Conservation (phyloP, 2,888 invertebrate genomes). For the Cosmorhoe ocellata region DNA sequence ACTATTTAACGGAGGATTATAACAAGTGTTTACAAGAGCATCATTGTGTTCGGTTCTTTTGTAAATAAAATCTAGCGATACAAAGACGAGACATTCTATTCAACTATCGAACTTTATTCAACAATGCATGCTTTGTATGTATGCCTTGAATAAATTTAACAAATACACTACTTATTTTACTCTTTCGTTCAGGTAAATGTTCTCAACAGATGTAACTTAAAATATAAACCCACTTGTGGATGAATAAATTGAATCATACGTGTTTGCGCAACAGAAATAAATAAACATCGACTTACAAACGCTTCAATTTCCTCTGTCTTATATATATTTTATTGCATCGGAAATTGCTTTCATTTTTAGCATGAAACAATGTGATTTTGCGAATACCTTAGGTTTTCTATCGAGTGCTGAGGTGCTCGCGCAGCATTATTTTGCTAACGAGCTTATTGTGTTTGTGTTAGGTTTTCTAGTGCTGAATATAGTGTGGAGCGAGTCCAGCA, state of each 20-base stretch:
- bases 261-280: constrained; percentile 30
- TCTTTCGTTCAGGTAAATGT: too few relatives aligned
- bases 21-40: too few relatives aligned
- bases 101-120: too few relatives aligned
- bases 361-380: constrained; percentile 47
- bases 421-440: constrained; percentile 49
- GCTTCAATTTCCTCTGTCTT: constrained; percentile 46
- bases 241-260: constrained; percentile 39
- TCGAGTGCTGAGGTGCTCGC: constrained; percentile 25
- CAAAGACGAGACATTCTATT: too few relatives aligned
- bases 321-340: constrained; percentile 45
- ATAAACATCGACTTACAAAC: constrained; percentile 36
- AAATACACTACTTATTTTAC: neutral
- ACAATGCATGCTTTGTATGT: too few relatives aligned
- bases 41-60: too few relatives aligned
- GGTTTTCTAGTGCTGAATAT: constrained; percentile 47
- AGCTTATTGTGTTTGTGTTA: constrained; percentile 48
- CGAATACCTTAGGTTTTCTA: constrained; percentile 26
- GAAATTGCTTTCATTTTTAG: constrained; percentile 58
- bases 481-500: constrained; percentile 50
- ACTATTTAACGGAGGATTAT: too few relatives aligned
- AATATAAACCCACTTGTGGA: neutral
- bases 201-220: too few relatives aligned
- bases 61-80: too few relatives aligned
- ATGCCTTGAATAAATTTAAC: too few relatives aligned